Base-by-base conservation (phyloP, 2,888 invertebrate species). In the Chaetogeoica ovagalla region DNA sequence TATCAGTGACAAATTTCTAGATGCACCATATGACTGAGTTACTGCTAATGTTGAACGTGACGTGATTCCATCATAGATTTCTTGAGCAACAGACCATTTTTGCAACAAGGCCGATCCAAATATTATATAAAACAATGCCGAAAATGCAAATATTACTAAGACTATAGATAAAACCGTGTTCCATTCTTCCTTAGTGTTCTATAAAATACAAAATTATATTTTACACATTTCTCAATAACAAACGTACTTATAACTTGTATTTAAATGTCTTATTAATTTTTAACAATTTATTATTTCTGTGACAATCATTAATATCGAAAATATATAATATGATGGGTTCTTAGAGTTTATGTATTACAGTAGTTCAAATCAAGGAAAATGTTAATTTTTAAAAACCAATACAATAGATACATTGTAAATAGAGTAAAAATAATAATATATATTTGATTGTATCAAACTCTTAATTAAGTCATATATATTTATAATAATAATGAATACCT, bases 31-130 rank as follows among this genome's bases (percentile, higher is more conserved):
- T 37, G 74, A 74, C 39, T 17, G 63, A 21, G 55, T 65, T 17
- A 57, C 13, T 70, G 70, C 4, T 11, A 63, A 21, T 48, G 77
- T 62, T 17, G 77, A 69, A 37, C 48, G 70, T 2, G 70, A 55
- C 21, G n/a, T 19, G 19, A 17, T 19, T 55, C 55, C 23, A 2
- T 60, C 23, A 21, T 59, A 7, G 9, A 43, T 9, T 48, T 13
- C 48, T 60, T 23, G 9, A 1, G 0, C 19, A 21, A 55, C 3
- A 4, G 77, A 77, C 77, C 77, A 77, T 39, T 52, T 15, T 39
- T 77, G 77, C n/a, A 77, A 52, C 15, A 19, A 23, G 4, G 77
- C 70, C 15, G 77, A 77, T 52, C 77, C 77, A 70, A 77, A 77
- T 62, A 70, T 39, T 30, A 60, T n/a, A 63, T 77, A 77, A 62